Evolutionary conservation across 2,113 vertebrate genomes (phyloP).

Genomic region (Pontoporia blainvillei): DNA sequence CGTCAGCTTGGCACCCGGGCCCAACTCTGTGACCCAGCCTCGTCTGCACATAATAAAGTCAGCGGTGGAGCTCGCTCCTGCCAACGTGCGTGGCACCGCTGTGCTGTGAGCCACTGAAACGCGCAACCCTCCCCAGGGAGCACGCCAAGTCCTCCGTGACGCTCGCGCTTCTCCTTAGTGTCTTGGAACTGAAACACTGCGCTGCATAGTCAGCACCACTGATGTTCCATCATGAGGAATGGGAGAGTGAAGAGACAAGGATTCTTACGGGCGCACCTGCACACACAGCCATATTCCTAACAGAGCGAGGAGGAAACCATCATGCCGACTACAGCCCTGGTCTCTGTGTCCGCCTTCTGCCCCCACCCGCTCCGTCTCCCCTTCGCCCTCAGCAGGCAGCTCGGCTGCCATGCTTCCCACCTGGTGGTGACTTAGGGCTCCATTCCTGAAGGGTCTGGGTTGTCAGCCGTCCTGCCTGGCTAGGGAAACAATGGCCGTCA

Average conservation of each 20-base stretch:
- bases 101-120: not conserved
- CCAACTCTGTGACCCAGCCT: not conserved
- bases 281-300: not conserved
- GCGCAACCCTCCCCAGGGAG: not conserved
- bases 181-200: not conserved
- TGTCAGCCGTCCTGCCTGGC: accelerated
- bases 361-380: accelerated
- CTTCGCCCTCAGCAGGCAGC: not conserved
- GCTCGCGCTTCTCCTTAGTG: not conserved
- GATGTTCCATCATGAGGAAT: not conserved
- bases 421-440: not conserved
- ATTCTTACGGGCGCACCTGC: not conserved
- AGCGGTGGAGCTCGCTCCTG: not conserved
- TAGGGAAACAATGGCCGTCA: too few species aligned
- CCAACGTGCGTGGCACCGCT: not conserved
- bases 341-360: not conserved
- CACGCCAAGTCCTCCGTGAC: not conserved
- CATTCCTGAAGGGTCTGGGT: not conserved
- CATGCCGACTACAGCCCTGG: not conserved
- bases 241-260: not conserved
- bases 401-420: not conserved
- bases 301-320: not conserved
- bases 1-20: not conserved
- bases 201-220: not conserved
- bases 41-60: not conserved